A percentile compares a stretch with the other conserved stretches of the same genome.
Evolutionary conservation across 2,113 vertebrate genomes (phyloP).

Genomic region (Morone saxatilis): DNA sequence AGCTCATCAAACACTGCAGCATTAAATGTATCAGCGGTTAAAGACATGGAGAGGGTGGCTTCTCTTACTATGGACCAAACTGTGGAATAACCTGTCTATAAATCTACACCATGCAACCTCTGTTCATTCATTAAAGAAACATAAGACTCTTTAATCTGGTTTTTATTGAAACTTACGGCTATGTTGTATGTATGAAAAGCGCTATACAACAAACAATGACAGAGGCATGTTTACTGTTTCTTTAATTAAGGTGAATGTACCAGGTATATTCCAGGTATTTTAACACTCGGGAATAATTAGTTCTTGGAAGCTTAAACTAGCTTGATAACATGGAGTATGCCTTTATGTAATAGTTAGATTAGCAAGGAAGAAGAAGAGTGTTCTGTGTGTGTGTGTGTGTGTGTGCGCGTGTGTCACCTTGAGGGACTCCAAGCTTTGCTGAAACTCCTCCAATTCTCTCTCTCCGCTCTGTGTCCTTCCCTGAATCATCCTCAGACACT

Average conservation of each 20-base stretch:
- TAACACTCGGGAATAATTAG: background rate
- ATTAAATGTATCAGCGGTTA: background rate
- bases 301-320: background rate
- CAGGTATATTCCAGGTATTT: background rate
- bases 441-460: conserved; percentile 76
- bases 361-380: background rate
- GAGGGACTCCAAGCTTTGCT: conserved; percentile 73
- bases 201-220: background rate
- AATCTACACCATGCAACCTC: background rate
- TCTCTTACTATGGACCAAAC: background rate
- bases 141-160: background rate
- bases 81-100: background rate
- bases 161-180: background rate
- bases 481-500: conserved; percentile 71
- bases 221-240: background rate
- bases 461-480: conserved; percentile 60
- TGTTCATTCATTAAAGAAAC: background rate
- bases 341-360: background rate
- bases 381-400: conserved; percentile 17
- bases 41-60: background rate
- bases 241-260: no score
- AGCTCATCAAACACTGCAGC: background rate
- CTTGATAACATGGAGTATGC: background rate
- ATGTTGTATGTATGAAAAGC: background rate
- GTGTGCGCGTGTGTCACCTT: conserved; percentile 67